Base-by-base conservation (phyloP, 2,113 vertebrate species). In the Chaetodon auriga region DNA sequence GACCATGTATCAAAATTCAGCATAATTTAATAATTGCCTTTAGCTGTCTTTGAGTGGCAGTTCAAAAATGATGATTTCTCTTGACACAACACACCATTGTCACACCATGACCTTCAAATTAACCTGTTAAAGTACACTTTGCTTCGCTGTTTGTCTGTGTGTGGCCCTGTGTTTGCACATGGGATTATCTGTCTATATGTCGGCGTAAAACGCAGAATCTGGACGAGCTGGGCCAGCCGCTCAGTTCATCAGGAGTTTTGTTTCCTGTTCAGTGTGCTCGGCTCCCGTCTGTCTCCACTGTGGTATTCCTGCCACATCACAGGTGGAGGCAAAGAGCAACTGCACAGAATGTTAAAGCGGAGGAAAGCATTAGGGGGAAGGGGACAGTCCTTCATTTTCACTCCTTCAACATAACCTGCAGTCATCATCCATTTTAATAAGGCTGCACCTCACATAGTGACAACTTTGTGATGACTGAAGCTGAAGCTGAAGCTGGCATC, bases 301-400 rank as follows among this genome's bases (percentile, higher is more conserved):
- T 88, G 91, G 83, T 87, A 93, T 92, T 91, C 81, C 80, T 87
- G 87, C 85, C 80, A 78, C 84, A 82, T 87, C 94, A 93, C 94
- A 94, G 90, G 92, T 94, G 91, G 78, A 88, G 54, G 64, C 70
- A 83, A 76, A 84, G 71, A 85, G 75, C 84, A 88, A 87, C 78
- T 89, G 84, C 75, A 36, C 68, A 46, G 87, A 86, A 87, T 89
- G 81, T 51, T 78, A 73, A 89, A 68, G 75, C 21, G 61, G 48
- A 53, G 8, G 1, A 61, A 36, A 49, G 71, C 36, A 14, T 71
- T 35, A 13, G 70, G 60, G 57, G 75, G 72, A 69, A 68, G 77
- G 65, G 72, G 57, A 63, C 48, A 11, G 74, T 75, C 80, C 65
- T 88, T 73, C n/a, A 80, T 72, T 48, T 57, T 46, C 43, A 55